Evolutionary conservation across 2,888 invertebrate genomes (phyloP).

Genomic region (Xestia c-nigrum): DNA sequence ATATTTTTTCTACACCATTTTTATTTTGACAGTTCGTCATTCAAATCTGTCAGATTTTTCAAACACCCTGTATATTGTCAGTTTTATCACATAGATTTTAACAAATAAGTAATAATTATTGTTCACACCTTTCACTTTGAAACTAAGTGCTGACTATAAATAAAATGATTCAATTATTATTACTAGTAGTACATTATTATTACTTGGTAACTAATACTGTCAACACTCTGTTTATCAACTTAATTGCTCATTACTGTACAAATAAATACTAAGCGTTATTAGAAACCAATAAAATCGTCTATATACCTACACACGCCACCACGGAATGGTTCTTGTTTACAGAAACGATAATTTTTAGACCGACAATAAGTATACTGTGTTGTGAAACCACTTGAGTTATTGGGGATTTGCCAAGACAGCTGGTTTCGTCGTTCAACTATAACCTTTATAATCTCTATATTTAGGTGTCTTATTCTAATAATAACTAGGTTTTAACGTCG

Average conservation of each 20-base stretch:
- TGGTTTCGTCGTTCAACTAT: neutral
- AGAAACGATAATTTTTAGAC: neutral
- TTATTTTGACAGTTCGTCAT: neutral
- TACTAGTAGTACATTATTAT: neutral
- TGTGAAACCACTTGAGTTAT: slow-evolving; percentile 2
- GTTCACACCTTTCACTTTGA: neutral
- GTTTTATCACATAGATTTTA: neutral
- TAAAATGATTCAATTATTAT: neutral
- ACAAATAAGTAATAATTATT: neutral
- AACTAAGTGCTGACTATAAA: neutral
- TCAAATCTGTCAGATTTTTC: neutral
- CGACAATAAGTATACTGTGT: slow-evolving; percentile 4
- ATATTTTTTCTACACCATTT: slow-evolving; percentile 19
- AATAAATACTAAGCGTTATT: neutral
- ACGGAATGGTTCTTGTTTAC: slow-evolving; percentile 30
- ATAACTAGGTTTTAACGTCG: neutral
- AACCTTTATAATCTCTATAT: slow-evolving; percentile 1
- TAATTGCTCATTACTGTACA: neutral
- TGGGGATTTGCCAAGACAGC: slow-evolving; percentile 16
- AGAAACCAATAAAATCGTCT: slow-evolving; percentile 1
- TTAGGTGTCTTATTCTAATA: neutral
- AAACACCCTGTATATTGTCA: neutral
- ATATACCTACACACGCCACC: slow-evolving; percentile 2
- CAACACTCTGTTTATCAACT: neutral
- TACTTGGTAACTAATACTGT: neutral